phyloP scores from a whole-genome alignment of 1,140 invertebrate genomes.

The Potamilus streckersoni region DNA sequence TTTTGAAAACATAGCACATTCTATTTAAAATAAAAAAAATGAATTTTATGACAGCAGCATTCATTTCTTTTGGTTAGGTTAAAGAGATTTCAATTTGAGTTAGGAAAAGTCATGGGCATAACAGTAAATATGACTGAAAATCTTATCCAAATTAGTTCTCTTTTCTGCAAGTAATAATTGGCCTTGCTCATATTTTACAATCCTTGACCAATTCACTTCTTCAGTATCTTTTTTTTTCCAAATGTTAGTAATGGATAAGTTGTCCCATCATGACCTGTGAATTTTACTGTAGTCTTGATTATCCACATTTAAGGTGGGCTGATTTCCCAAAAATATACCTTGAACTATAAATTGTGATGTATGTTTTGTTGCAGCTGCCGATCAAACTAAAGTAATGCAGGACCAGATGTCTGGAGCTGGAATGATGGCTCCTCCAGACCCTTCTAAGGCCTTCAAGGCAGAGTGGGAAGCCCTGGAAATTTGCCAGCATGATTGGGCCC shows the following conservation, averaged over 20 bases:
- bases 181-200: neutral
- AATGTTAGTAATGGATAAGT: neutral
- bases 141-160: too few relatives aligned
- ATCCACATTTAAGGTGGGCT: neutral
- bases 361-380: slow-evolving; percentile 76
- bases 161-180: too few relatives aligned
- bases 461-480: slow-evolving; percentile 99
- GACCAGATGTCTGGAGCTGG: slow-evolving; percentile 98
- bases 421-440: slow-evolving; percentile 96
- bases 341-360: slow-evolving; percentile 2
- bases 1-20: too few relatives aligned
- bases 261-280: neutral
- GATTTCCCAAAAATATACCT: neutral
- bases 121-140: too few relatives aligned
- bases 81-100: too few relatives aligned
- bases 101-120: too few relatives aligned
- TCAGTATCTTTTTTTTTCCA: neutral
- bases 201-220: neutral
- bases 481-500: slow-evolving; percentile 90
- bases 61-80: too few relatives aligned
- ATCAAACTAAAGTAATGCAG: slow-evolving; percentile 96
- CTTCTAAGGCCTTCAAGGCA: slow-evolving; percentile 98
- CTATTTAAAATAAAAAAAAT: too few relatives aligned
- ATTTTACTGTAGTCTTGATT: neutral
- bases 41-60: too few relatives aligned